Evolutionary conservation across 2,797 vertebrate species (phyloP), one percentile per base, ranked within the genome.

Genomic region (Aulostomus chinensis): DNA sequence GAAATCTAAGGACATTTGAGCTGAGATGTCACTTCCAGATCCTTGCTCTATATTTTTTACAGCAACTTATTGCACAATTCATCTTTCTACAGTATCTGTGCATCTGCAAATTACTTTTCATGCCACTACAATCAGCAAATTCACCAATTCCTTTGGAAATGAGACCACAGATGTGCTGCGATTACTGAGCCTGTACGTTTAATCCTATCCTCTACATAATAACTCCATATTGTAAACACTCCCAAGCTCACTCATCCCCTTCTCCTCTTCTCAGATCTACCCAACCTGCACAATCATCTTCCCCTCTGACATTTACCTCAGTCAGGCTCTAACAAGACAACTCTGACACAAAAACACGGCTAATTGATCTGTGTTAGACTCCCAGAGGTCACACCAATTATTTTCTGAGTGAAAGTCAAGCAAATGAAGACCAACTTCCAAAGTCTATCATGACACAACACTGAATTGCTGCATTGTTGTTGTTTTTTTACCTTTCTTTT

Each of bases 291-390:
- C 26, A n/a, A 17, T 24, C 18, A 11, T 29, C 15, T 17, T 15
- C 39, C 9, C 25, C 37, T 26, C 53, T 80, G 72, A 80, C 82
- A 81, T 86, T 85, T 82, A 50, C 54, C 49, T 59, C 43, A 42
- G 52, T 59, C 43, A 42, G 52, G 22, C 18, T 41, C 45, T 28
- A 76, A 71, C 65, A 76, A 70, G 72, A 68, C 12, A 0, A 33
- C 24, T 54, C 68, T 55, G 54, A 80, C 65, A 70, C 34, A 67
- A 60, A 80, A 81, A 67, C 35, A 47, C n/a, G n/a, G 14, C 54
- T 65, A 78, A 79, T 74, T 72, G 68, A 75, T 74, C 58, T 12
- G 18, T 10, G 48, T 17, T 38, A 14, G 57, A 38, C 61, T 76
- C 45, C 40, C 22, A 61, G 71, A 78, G 70, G 77, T 86, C 74